Evolutionary conservation across 2,888 invertebrate genomes (phyloP).

Genomic region (Alloscopus bannaensis): DNA sequence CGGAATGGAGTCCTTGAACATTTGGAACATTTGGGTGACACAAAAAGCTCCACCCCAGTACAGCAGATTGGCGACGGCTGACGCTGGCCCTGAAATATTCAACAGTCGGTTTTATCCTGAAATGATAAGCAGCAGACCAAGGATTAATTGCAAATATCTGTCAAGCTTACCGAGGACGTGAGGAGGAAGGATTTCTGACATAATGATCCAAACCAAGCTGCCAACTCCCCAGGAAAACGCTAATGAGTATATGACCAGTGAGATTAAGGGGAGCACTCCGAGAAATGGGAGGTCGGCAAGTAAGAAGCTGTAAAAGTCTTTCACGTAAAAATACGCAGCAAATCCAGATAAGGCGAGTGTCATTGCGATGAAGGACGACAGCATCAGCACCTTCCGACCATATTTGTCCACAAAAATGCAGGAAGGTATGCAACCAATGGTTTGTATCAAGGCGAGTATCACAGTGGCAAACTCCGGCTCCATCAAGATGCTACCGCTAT

Average conservation of each 20-base stretch:
- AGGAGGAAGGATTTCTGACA: conserved; percentile 85
- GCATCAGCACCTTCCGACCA: conserved; percentile 85
- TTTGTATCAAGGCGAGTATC: conserved; percentile 86
- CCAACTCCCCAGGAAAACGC: conserved; percentile 72
- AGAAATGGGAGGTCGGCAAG: conserved; percentile 70
- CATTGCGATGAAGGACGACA: conserved; percentile 86
- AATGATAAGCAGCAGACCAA: no score
- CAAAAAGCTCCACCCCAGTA: conserved; percentile 87
- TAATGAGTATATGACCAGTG: conserved; percentile 69
- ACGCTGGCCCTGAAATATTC: conserved; percentile 80
- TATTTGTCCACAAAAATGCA: conserved; percentile 85
- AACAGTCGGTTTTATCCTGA: no score
- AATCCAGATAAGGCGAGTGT: conserved; percentile 82
- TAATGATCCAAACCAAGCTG: conserved; percentile 89
- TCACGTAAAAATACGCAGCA: conserved; percentile 83
- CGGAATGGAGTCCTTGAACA: conserved; percentile 78
- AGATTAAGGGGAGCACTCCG: conserved; percentile 74
- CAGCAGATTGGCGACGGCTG: conserved; percentile 84
- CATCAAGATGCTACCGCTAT: conserved; percentile 81
- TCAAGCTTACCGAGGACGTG: conserved; percentile 77
- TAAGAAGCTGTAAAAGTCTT: conserved; percentile 56
- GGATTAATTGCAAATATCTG: no score
- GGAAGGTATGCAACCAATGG: conserved; percentile 75
- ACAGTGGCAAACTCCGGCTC: conserved; percentile 82
- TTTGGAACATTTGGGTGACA: conserved; percentile 83